Conservation (phyloP, 2,888 invertebrate species). For the Scaeva pyrastri region DNA sequence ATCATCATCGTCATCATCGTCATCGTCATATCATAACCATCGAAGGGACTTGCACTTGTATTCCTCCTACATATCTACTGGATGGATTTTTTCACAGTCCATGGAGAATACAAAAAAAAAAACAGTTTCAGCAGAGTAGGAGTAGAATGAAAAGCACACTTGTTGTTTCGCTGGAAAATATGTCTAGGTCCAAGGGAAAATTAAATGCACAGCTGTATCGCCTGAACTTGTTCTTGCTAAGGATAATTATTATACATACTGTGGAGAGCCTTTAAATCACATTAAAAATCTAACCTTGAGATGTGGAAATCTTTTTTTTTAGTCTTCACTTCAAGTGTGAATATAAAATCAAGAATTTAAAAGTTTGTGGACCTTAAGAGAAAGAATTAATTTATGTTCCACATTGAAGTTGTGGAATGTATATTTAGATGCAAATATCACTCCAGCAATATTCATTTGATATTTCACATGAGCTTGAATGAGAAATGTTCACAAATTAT, state of each 20-base stretch:
- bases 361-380: no score
- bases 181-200: conserved; percentile 32
- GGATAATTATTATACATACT: no score
- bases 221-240: neutral
- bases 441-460: no score
- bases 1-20: neutral
- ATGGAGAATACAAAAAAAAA: neutral
- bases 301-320: no score
- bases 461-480: no score
- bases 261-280: no score
- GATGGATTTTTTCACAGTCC: neutral
- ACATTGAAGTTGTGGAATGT: no score
- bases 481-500: no score
- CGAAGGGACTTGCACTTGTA: neutral
- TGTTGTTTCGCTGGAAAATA: conserved; percentile 60
- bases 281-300: neutral
- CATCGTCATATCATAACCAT: neutral
- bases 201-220: neutral
- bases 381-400: no score
- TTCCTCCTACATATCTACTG: neutral
- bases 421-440: no score
- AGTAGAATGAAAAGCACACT: conserved; percentile 56
- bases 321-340: no score
- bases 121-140: conserved; percentile 24
- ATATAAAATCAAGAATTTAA: no score